Conservation (phyloP, 2,888 invertebrate species). For the Kryphioiulus occultus region DNA sequence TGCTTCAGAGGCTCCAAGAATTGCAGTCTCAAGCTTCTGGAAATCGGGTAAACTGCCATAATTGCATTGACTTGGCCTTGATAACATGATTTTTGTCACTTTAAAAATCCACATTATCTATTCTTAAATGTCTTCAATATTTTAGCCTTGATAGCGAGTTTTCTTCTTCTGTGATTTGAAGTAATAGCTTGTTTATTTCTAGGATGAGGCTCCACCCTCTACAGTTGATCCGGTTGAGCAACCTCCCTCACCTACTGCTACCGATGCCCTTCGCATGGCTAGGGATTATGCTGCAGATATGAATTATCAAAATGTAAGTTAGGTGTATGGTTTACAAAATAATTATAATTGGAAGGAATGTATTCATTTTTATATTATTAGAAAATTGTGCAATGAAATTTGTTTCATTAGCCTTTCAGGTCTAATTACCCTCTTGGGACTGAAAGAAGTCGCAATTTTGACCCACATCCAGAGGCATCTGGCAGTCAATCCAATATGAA, state of each 20-base stretch:
- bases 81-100: not conserved
- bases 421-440: not conserved
- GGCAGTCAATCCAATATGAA: constrained; percentile 17
- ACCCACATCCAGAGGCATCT: not conserved
- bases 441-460: not conserved
- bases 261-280: constrained; percentile 42
- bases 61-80: not conserved
- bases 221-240: not conserved
- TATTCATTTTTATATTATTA: not conserved
- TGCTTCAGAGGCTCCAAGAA: constrained; percentile 46
- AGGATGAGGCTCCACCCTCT: not conserved
- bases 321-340: not conserved
- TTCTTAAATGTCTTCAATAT: not conserved
- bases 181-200: not conserved
- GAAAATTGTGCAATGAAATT: not conserved
- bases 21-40: constrained; percentile 43
- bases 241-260: constrained; percentile 41
- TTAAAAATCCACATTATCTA: not conserved
- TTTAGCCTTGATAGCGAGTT: not conserved
- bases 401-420: not conserved
- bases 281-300: constrained; percentile 49
- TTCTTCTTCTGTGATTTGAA: not conserved
- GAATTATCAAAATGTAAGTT: not conserved
- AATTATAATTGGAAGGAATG: not conserved
- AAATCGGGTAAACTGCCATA: not conserved